A percentile compares a stretch with the other conserved stretches of the same genome.
These are phyloP conservation scores for Cyanoliseus patagonus DNA, from an alignment of 2,113 vertebrate genomes.

Conservation along the genomic window DNA sequence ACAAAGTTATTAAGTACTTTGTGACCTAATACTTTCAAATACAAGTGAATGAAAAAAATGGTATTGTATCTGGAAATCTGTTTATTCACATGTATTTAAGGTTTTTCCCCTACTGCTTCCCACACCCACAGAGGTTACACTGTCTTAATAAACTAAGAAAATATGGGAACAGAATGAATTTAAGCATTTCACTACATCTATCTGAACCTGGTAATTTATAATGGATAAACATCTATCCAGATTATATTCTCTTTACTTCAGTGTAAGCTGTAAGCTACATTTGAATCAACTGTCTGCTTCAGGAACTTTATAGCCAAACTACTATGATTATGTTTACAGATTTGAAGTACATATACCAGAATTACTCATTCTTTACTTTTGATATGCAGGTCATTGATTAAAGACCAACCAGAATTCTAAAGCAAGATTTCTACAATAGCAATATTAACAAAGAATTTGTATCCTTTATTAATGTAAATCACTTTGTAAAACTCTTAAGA, in stretches of 20 bases:
- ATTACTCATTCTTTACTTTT: constrained; percentile 1
- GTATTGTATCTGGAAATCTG: not conserved
- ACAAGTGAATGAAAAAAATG: not conserved
- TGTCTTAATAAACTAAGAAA: not conserved
- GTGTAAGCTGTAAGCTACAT: not conserved
- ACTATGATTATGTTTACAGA: not conserved
- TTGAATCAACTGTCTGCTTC: constrained; percentile 2
- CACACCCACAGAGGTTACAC: not conserved
- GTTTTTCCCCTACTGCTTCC: not conserved
- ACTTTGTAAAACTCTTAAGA: not conserved
- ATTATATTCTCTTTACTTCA: not conserved
- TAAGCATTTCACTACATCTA: not conserved
- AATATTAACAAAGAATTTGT: not conserved
- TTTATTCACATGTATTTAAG: not conserved
- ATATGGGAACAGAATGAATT: not conserved
- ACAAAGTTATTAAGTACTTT: not conserved
- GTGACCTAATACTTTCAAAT: constrained; percentile 4
- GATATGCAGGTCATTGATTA: not conserved
- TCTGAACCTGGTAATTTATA: not conserved
- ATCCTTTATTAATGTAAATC: not conserved
- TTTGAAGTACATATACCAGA: not conserved
- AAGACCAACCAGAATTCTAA: not conserved
- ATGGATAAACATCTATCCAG: not conserved
- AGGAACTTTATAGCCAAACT: not conserved
- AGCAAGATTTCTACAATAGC: not conserved